These are phyloP conservation scores for Melitaea cinxia DNA, from an alignment of 1,140 invertebrate species.

Conservation along the genomic window DNA sequence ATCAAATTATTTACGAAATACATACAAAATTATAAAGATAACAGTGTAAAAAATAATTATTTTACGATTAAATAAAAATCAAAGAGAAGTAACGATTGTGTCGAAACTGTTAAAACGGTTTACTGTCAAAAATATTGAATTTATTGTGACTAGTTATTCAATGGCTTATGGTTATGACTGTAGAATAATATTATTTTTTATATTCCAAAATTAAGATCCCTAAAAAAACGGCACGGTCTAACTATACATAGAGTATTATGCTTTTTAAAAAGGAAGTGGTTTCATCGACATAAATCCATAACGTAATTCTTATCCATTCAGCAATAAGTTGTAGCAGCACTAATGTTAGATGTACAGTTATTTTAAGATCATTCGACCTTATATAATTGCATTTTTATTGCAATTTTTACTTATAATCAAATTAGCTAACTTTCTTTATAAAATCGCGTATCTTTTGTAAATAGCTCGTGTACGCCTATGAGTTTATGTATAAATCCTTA, in stretches of 20 bases:
- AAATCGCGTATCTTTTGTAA: too few relatives aligned
- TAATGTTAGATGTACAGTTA: too few relatives aligned
- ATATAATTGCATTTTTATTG: too few relatives aligned
- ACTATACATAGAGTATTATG: not conserved
- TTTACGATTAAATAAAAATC: not conserved
- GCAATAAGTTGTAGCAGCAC: too few relatives aligned
- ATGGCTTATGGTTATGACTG: not conserved
- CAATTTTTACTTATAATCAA: too few relatives aligned
- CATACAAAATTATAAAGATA: not conserved
- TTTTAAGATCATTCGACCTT: too few relatives aligned
- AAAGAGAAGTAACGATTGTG: too few relatives aligned
- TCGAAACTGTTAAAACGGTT: not conserved
- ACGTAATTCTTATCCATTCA: too few relatives aligned
- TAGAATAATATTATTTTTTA: constrained; percentile 9
- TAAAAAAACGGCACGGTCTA: not conserved
- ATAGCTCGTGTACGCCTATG: too few relatives aligned
- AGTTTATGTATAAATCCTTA: too few relatives aligned
- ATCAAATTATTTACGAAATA: not conserved
- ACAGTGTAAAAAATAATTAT: not conserved
- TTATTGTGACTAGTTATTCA: not conserved
- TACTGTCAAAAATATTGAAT: not conserved
- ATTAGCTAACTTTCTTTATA: too few relatives aligned
- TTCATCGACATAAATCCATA: too few relatives aligned
- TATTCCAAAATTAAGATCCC: not conserved
- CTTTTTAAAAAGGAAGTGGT: not conserved